Evolutionary conservation across 2,113 vertebrate species (phyloP).

Genomic region (Gymnogyps californianus): DNA sequence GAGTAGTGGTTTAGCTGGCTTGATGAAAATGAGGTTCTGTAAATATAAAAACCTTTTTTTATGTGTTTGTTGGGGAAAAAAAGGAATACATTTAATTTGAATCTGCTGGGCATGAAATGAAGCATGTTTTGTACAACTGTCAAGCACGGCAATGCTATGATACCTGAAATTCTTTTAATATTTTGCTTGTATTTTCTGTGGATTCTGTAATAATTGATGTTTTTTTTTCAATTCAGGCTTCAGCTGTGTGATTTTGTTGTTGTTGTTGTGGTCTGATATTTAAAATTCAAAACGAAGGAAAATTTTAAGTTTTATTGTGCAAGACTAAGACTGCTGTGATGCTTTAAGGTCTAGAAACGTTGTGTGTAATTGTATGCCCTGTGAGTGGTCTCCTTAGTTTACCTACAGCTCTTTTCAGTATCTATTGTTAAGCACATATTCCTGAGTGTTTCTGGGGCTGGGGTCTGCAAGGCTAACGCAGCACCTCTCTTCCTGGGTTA

Average conservation of each 20-base stretch:
- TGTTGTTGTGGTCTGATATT: background rate
- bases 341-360: background rate
- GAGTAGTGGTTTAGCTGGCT: background rate
- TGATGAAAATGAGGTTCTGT: background rate
- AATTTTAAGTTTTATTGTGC: background rate
- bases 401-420: background rate
- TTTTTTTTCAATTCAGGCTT: background rate
- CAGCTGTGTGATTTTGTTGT: background rate
- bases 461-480: background rate
- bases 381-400: constrained; percentile 9
- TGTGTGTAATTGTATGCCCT: background rate
- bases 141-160: background rate
- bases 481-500: background rate
- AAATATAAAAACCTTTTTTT: background rate
- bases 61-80: background rate
- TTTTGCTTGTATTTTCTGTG: background rate
- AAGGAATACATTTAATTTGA: background rate
- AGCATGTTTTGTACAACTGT: background rate
- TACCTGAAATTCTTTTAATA: background rate
- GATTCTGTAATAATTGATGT: background rate
- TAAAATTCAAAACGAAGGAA: constrained; percentile 7
- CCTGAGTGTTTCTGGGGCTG: background rate
- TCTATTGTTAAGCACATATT: background rate
- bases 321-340: background rate
- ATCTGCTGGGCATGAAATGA: background rate